phyloP scores from a whole-genome alignment of 2,888 invertebrate genomes.

The Ophion costatus region DNA sequence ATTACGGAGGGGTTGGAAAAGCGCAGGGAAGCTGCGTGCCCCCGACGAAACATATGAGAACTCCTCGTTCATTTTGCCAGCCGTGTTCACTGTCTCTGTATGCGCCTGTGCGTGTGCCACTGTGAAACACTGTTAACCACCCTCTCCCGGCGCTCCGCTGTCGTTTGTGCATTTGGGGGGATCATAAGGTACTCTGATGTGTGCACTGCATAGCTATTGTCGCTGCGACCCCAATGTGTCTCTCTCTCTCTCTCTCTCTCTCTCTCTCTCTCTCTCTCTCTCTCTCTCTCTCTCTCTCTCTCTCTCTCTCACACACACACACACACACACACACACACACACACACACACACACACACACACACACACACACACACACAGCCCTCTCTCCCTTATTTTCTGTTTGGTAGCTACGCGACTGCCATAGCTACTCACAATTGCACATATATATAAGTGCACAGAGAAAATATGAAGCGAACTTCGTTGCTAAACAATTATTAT shows the following conservation, averaged over 20 bases:
- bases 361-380: neutral
- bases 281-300: slow-evolving; percentile 42
- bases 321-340: too few relatives aligned
- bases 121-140: slow-evolving; percentile 28
- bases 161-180: slow-evolving; percentile 52
- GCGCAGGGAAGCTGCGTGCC: slow-evolving; percentile 30
- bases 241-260: slow-evolving; percentile 27
- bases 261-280: slow-evolving; percentile 42
- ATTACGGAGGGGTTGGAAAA: slow-evolving; percentile 60
- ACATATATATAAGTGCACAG: too few relatives aligned
- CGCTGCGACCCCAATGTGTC: slow-evolving; percentile 51
- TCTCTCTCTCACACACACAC: neutral
- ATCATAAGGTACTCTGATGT: slow-evolving; percentile 24
- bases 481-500: too few relatives aligned
- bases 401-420: slow-evolving; percentile 40
- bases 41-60: slow-evolving; percentile 31
- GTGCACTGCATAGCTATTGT: slow-evolving; percentile 62
- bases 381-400: slow-evolving; percentile 38
- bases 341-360: too few relatives aligned
- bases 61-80: slow-evolving; percentile 23
- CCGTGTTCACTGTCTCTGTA: neutral
- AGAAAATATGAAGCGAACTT: too few relatives aligned
- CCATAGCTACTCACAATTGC: neutral
- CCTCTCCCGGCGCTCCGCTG: slow-evolving; percentile 14
- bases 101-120: neutral